Base-by-base conservation (phyloP, 2,797 vertebrate species). In the Amniataba percoides region DNA sequence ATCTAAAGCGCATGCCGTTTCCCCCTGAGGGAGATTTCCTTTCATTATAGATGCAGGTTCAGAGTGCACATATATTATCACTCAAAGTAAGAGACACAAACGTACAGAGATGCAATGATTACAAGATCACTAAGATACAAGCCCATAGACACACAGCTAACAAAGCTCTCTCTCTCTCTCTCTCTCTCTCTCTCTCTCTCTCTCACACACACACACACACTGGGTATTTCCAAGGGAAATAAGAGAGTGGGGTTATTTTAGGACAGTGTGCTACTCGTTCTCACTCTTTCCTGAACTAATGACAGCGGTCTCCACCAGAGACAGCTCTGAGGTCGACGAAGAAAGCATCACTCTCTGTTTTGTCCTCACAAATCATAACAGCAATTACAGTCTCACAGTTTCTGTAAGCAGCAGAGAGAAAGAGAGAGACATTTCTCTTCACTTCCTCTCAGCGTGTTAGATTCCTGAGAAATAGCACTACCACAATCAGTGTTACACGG, bases 141-240 rank as follows among this genome's bases (percentile, higher is more conserved):
- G 81, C 18, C 4, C 58, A 80, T 3, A 61, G 12, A 68, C 40
- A 75, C 43, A 73, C 59, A 78, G 27, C 65, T 27, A 73, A 48
- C 16, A 57, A 62, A 13, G 13, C 51, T 60, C 64, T 46, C 49
- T 76, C 59, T 62, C 58, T 74, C 25, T n/a, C 51, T 60, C 64
- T 46, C 51, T 60, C 64, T 46, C 51, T 60, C 64, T 46, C 51
- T 60, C 64, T 46, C 51, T 60, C 64, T 46, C 49, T 76, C 59
- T 62, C 58, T 74, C 25, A 55, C 62, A 60, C 53, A 51, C 78
- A 70, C 42, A 49, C 58, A 62, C 82, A 81, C 73, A 53, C 46
- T 61, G 88, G 90, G 92, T 89, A 90, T 91, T 93, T 93, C 90
- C 90, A 88, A 86, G 77, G 87, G 87, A 89, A 90, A 92, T 80